A percentile compares a stretch with the other conserved stretches of the same genome.
phyloP scores from a whole-genome alignment of 1,140 invertebrate genomes.

The Cherax quadricarinatus region DNA sequence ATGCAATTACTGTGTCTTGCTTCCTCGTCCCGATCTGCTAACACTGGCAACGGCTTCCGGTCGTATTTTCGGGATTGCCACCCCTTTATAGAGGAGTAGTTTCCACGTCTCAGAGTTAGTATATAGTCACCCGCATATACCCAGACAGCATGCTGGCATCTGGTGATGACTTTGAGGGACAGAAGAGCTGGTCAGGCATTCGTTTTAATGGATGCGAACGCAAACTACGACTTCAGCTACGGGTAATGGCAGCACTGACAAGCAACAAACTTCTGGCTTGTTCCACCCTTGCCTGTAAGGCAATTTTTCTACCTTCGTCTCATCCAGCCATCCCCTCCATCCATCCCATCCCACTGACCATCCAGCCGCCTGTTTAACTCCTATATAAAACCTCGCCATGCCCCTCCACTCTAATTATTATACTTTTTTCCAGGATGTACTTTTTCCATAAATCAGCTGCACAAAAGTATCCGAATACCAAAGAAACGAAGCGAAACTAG shows the following conservation, averaged over 20 bases:
- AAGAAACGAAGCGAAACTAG: background rate
- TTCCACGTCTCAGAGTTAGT: background rate
- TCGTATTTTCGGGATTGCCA: background rate
- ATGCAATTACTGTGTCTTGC: conserved; percentile 46
- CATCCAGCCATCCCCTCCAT: background rate
- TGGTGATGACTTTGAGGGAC: background rate
- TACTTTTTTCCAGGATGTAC: background rate
- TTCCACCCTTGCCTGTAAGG: background rate
- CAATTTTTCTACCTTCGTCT: background rate
- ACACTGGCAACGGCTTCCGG: conserved; percentile 1
- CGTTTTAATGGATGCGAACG: background rate
- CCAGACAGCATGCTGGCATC: background rate
- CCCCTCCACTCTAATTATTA: background rate
- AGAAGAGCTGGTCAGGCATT: background rate
- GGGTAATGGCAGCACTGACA: conserved; percentile 4
- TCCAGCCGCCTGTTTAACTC: background rate
- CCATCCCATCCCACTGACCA: background rate
- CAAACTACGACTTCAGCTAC: background rate
- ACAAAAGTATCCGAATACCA: background rate
- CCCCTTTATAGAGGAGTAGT: too few relatives aligned
- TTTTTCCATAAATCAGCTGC: background rate
- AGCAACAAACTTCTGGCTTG: conserved; percentile 3
- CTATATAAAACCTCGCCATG: background rate
- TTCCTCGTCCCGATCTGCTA: background rate
- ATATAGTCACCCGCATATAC: background rate